These are phyloP conservation scores for Zaprionus camerounensis DNA, from an alignment of 1,140 invertebrate genomes.

Conservation along the genomic window DNA sequence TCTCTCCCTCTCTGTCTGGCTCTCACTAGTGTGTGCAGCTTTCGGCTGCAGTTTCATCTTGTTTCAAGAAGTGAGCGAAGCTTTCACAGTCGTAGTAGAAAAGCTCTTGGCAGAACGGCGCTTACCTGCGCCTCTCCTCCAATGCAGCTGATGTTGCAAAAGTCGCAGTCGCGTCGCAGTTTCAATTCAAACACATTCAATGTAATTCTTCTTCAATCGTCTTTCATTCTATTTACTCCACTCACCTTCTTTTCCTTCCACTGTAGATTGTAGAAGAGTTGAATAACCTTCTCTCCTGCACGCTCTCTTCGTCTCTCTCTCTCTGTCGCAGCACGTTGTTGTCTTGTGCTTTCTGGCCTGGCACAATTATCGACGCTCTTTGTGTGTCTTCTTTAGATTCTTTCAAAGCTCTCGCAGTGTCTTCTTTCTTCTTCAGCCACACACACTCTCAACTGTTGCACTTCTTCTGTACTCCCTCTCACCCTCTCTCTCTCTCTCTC, in stretches of 20 bases:
- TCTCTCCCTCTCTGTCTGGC: slow-evolving; percentile 6
- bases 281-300: slow-evolving; percentile 48
- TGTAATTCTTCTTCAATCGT: neutral
- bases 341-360: slow-evolving; percentile 34
- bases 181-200: neutral
- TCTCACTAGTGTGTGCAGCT: slow-evolving; percentile 20
- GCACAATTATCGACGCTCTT: slow-evolving; percentile 41
- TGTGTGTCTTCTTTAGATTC: slow-evolving; percentile 21
- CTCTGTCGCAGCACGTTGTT: slow-evolving; percentile 20
- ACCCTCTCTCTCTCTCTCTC: neutral
- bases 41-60: slow-evolving; percentile 44
- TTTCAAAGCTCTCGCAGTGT: slow-evolving; percentile 29
- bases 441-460: neutral
- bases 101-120: slow-evolving; percentile 42
- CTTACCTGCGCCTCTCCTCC: slow-evolving; percentile 16
- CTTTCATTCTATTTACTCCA: neutral
- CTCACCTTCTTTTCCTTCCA: neutral
- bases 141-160: slow-evolving; percentile 42
- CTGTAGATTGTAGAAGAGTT: slow-evolving; percentile 12
- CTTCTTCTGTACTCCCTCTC: neutral
- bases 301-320: neutral
- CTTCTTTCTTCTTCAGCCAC: neutral
- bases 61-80: slow-evolving; percentile 17
- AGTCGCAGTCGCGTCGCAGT: neutral
- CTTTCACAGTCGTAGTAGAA: slow-evolving; percentile 24